Evolutionary conservation across 2,888 invertebrate genomes (phyloP).

Genomic region (Drosophila fungiperda): DNA sequence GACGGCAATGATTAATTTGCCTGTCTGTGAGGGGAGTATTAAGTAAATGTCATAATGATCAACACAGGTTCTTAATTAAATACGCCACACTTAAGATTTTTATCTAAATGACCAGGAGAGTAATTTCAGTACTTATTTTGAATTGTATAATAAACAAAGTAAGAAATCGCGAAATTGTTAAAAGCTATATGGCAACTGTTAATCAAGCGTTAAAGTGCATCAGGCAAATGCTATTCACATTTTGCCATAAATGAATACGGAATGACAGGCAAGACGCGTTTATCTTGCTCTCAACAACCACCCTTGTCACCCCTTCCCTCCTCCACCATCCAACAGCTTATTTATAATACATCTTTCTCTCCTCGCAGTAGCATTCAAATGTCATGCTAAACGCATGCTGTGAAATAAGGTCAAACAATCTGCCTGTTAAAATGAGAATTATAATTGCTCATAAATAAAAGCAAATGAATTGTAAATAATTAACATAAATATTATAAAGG

Average conservation of each 20-base stretch:
- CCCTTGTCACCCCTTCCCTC: slow-evolving; percentile 16
- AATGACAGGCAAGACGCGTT: slow-evolving; percentile 47
- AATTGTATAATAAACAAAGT: neutral
- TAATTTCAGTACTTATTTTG: neutral
- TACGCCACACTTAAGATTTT: neutral
- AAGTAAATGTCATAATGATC: neutral
- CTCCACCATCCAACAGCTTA: no score
- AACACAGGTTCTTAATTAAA: neutral
- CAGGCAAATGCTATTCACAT: neutral
- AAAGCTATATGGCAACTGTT: neutral
- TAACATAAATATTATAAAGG: slow-evolving; percentile 29
- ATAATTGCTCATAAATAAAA: slow-evolving; percentile 50
- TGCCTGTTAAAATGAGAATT: slow-evolving; percentile 47
- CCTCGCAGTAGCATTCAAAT: slow-evolving; percentile 9
- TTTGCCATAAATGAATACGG: neutral
- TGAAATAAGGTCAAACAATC: slow-evolving; percentile 61
- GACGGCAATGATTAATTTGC: neutral
- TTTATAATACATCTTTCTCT: neutral
- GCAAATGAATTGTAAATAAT: slow-evolving; percentile 47
- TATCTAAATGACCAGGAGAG: neutral
- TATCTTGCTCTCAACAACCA: slow-evolving; percentile 12
- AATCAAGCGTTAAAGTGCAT: neutral
- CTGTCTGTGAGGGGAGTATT: neutral
- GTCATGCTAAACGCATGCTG: slow-evolving; percentile 24
- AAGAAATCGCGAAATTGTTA: neutral